Percentiles rank a stretch among this genome's conserved stretches.
Evolutionary conservation across 2,113 vertebrate genomes (phyloP).

Genomic region (Nothobranchius furzeri): DNA sequence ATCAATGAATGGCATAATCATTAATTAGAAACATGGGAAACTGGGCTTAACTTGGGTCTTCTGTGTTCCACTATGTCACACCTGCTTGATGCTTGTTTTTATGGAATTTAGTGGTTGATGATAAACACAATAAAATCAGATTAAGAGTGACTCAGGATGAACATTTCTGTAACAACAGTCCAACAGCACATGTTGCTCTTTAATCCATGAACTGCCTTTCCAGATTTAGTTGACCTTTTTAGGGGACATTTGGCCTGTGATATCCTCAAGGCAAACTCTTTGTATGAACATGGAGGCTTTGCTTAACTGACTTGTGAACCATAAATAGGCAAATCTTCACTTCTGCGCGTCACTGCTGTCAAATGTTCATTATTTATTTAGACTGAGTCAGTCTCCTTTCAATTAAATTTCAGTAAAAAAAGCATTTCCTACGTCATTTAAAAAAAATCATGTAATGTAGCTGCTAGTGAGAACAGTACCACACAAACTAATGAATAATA

Average conservation of each 20-base stretch:
- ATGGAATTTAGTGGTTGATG: no score
- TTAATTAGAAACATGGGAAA: neutral
- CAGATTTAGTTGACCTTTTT: constrained; percentile 19
- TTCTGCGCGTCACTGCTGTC: neutral
- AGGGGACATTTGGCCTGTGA: constrained; percentile 23
- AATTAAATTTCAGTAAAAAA: neutral
- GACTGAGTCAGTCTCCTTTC: constrained; percentile 6
- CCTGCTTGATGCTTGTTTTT: no score
- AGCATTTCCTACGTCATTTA: neutral
- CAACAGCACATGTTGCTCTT: constrained; percentile 4
- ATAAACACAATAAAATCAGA: neutral
- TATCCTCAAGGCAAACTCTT: constrained; percentile 9
- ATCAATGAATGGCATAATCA: neutral
- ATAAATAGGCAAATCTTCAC: constrained; percentile 3
- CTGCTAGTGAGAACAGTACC: neutral
- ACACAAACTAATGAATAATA: neutral
- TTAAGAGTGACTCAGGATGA: neutral
- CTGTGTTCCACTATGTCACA: no score
- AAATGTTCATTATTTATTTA: neutral
- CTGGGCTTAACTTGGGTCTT: no score
- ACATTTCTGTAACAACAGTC: constrained; percentile 9
- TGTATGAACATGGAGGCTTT: constrained; percentile 3
- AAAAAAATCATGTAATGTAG: neutral
- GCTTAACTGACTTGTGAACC: neutral
- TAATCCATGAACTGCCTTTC: constrained; percentile 22